These are phyloP conservation scores for Hirundo rustica DNA, from an alignment of 2,797 vertebrate genomes.

Conservation along the genomic window DNA sequence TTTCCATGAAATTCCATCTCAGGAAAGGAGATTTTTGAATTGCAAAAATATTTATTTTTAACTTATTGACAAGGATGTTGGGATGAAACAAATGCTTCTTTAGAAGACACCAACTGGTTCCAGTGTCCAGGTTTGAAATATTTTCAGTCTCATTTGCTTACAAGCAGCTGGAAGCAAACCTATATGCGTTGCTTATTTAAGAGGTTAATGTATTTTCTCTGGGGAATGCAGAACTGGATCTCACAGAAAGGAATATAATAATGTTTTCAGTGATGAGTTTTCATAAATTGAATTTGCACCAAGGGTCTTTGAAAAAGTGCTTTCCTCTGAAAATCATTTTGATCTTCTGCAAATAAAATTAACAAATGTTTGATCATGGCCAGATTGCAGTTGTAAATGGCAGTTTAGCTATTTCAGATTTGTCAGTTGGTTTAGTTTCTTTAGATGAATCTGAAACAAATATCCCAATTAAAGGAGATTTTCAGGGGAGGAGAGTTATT, in stretches of 20 bases:
- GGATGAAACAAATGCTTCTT: slow-evolving; percentile 4
- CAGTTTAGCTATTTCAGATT: slow-evolving; percentile 2
- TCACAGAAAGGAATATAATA: slow-evolving; percentile 67
- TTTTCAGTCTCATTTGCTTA: slow-evolving; percentile 53
- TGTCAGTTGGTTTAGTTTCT: neutral
- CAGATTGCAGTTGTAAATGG: slow-evolving; percentile 42
- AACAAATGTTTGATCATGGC: slow-evolving; percentile 27
- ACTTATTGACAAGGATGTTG: neutral
- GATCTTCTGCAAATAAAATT: slow-evolving; percentile 69
- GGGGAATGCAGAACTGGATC: slow-evolving; percentile 58
- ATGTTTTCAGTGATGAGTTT: slow-evolving; percentile 70
- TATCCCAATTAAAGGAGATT: neutral
- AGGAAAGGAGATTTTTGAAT: neutral
- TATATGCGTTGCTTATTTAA: slow-evolving; percentile 48
- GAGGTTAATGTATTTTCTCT: slow-evolving; percentile 51
- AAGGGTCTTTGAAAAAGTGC: slow-evolving; percentile 55
- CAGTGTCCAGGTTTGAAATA: slow-evolving; percentile 45
- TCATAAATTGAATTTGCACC: slow-evolving; percentile 51
- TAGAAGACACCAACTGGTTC: slow-evolving; percentile 46
- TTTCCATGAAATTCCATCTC: neutral
- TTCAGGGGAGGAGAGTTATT: neutral
- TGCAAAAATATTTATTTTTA: slow-evolving; percentile 55
- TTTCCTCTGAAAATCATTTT: slow-evolving; percentile 62
- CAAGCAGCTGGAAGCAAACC: slow-evolving; percentile 39
- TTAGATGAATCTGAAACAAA: slow-evolving; percentile 31